A percentile compares a stretch with the other conserved stretches of the same genome.
Evolutionary conservation across 2,113 vertebrate genomes (phyloP).

Genomic region (Echinops telfairi): DNA sequence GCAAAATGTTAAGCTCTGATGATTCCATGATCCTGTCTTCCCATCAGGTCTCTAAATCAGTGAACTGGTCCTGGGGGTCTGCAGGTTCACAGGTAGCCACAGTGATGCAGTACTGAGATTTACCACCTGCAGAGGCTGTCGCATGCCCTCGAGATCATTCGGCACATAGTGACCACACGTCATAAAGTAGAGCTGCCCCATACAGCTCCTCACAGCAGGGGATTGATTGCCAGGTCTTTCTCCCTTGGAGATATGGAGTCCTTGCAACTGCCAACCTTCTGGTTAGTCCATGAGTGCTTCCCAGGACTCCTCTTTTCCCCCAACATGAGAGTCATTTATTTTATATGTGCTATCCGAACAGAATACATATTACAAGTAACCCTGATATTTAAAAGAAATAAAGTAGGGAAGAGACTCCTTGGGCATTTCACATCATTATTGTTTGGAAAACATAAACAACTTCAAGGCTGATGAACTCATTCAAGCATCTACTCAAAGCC

Average conservation of each 20-base stretch:
- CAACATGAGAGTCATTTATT: background rate
- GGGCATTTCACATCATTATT: background rate
- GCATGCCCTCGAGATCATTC: background rate
- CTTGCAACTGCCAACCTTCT: background rate
- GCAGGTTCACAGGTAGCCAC: background rate
- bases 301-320: background rate
- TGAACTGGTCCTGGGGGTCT: background rate
- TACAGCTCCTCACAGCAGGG: background rate
- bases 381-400: background rate
- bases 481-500: background rate
- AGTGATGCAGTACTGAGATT: background rate
- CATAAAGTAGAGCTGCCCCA: background rate
- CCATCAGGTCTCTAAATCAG: background rate
- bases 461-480: background rate
- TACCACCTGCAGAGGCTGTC: background rate
- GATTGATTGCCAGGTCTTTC: background rate
- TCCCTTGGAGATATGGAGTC: background rate
- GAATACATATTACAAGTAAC: background rate
- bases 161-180: background rate
- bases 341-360: background rate
- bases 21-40: background rate
- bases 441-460: constrained; percentile 14
- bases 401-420: background rate
- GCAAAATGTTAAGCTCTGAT: background rate
- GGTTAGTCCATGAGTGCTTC: background rate